Base-by-base conservation (phyloP, 92 coral and sea anemone species). In the Phenganax subtilis region DNA sequence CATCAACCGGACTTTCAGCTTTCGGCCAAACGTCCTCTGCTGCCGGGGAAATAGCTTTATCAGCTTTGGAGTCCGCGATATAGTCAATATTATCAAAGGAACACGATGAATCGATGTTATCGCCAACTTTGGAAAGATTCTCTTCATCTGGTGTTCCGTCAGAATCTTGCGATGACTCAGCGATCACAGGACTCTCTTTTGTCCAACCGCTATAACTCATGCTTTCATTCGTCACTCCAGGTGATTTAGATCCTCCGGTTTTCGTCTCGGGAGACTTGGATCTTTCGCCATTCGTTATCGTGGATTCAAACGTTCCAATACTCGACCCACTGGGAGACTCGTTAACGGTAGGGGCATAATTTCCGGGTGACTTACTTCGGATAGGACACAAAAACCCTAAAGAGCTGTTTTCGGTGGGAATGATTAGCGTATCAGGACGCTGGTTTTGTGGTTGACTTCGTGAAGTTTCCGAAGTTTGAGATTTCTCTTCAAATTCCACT, bases 71-170 rank as follows among this genome's bases (percentile, higher is more conserved):
- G 44, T 65, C 37, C 3, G 82, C 20, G 16, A 78, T 57, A 10
- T 9, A 47, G 9, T 78, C 59, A 17, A 78, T 64, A 53, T 64
- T 78, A 78, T 78, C 82, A 61, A 61, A 62, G 12, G 14, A 31
- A 71, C 82, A 78, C 9, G 82, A 78, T 7, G 61, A 8, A 44
- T 63, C 72, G 8, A 75, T 31, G 8, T 51, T n/a, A 44, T 78
- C 82, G 9, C 58, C 82, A 61, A 62, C 31, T 63, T 31, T 61
- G 9, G 82, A 57, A 11, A 27, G 27, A 44, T 37, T 14, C 51
- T 75, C 69, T 31, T 54, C 67, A 54, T 72, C 37, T 72, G 57
- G 77, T 61, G 58, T 52, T 31, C 55, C 6, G 55, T 14, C 25
- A 27, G 9, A 51, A 14, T 54, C 51, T 57, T 72, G 6, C 12